Conservation (phyloP, 2,113 vertebrate genomes). For the Macrotus californicus region DNA sequence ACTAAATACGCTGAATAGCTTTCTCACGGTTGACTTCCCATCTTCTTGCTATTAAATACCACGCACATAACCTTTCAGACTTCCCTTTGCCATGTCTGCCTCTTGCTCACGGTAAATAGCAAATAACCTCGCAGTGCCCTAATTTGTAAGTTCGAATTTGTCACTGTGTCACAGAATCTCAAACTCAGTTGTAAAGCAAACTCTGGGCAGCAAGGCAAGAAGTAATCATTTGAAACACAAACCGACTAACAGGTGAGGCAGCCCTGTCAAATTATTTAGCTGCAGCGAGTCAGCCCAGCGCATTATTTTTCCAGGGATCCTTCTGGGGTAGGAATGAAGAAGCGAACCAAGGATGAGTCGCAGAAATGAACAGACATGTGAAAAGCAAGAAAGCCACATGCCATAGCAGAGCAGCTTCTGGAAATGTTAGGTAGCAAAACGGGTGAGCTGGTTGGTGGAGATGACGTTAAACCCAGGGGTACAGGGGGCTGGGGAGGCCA, state of each 20-base stretch:
- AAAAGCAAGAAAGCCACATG: not conserved
- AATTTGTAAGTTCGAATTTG: slow-evolving; percentile 77
- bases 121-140: slow-evolving; percentile 74
- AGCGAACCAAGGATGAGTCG: not conserved
- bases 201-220: slow-evolving; percentile 66
- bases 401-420: not conserved
- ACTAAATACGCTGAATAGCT: slow-evolving; percentile 71
- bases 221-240: slow-evolving; percentile 57
- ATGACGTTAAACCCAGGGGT: slow-evolving; percentile 65
- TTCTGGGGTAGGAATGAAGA: not conserved
- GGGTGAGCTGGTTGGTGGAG: slow-evolving; percentile 52
- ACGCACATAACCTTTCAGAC: slow-evolving; percentile 49
- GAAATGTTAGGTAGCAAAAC: slow-evolving; percentile 9
- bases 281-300: not conserved
- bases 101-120: slow-evolving; percentile 72
- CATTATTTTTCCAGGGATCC: not conserved
- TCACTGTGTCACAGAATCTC: slow-evolving; percentile 69
- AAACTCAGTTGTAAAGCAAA: slow-evolving; percentile 72
- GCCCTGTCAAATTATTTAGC: slow-evolving; percentile 50
- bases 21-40: slow-evolving; percentile 72
- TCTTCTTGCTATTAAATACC: slow-evolving; percentile 73
- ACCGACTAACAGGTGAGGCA: slow-evolving; percentile 63
- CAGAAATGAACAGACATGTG: not conserved
- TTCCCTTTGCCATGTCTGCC: slow-evolving; percentile 32
- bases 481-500: not conserved